Evolutionary conservation across 2,797 vertebrate species (phyloP), one percentile per base, ranked within the genome.

Genomic region (Percopsis omiscomaycus): DNA sequence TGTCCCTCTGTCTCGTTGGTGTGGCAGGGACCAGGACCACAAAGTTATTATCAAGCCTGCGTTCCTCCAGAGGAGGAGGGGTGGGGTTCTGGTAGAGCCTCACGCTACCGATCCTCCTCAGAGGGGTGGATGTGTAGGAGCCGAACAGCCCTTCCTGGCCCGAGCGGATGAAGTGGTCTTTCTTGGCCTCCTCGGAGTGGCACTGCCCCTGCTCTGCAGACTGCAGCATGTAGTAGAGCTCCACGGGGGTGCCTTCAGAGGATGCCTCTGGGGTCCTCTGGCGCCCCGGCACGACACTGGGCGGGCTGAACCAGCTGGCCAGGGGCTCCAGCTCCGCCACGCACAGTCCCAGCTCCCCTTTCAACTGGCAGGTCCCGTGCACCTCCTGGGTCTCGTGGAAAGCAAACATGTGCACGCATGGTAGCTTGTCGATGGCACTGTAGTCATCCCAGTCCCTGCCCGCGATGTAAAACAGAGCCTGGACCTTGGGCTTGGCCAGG

Each of bases 401-500:
- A 30, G 93, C 94, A 37, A 94, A 94, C 89, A 94, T 90, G 49
- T 90, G 89, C 28, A 94, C 90, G 3, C 94, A 95, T 61, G 94
- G 94, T 66, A 95, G 89, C 69, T 90, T 92, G 79, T 93, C 84
- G 2, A 92, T 90, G 42, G 89, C 69, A 1, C 91, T 93, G 80
- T 94, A 94, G 84, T 95, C 92, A 1, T 95, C 94, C 94, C 94
- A 95, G 86, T 95, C 92, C 60, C 93, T 88, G 42, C 94, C 94
- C 0, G 83, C 87, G 0, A 94, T 68, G 22, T 93, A 93, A 74
- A 95, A 95, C 69, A 95, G 82, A n/a, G 94, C 92, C 82, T 94
- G 93, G 50, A 95, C 93, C 71, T 83, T 90, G 68, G 94, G 92
- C 74, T 89, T 91, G 77, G 90, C 89, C 82, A 93, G 81, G 76